Evolutionary conservation across 2,797 vertebrate genomes (phyloP), one percentile per base, ranked within the genome.

Genomic region (Gambelia wislizenii): DNA sequence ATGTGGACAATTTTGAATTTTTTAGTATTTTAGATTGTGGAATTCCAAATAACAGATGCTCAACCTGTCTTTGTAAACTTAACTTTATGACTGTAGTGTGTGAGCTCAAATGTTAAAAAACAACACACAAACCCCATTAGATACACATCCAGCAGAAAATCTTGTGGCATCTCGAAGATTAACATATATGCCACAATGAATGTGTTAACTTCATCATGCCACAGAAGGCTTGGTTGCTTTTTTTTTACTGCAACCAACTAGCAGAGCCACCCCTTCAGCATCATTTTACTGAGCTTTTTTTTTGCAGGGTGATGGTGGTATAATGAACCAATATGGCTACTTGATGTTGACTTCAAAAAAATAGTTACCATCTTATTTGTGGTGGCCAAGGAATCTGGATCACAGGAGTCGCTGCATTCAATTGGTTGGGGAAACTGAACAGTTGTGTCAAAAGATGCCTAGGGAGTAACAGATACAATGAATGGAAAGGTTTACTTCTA

Each of bases 351-450:
- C 47, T 12, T 67, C 4, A 12, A 30, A 61, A n/a, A 85, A 22
- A 81, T 25, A 86, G 25, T 86, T 86, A 89, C 89, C 84, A 0
- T 76, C 30, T n/a, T 83, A 69, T 76, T 42, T 25, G 75, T 22
- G 25, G 86, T 91, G 56, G 87, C 88, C 89, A 96, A 74, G 0
- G 90, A 76, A 36, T 82, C 54, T 52, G 95, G 95, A 89, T 95
- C 93, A 0, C 95, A 96, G 87, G 89, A 82, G 0, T 96, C 95
- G 0, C 81, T 94, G 78, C 94, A 94, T 74, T 86, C 92, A 89
- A 96, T 95, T 2, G 70, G 87, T 39, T 89, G 89, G 67, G 91
- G 93, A 82, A 90, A 89, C 0, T 86, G 83, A 77, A 83, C 44
- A 9, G 49, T 14, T 59, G 78, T 27, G 0, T 83, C 36, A 61